Evolutionary conservation across 53 echinoderm and acorn worm species (phyloP), one percentile per base, ranked within the genome.

Genomic region (Antedon mediterranea): DNA sequence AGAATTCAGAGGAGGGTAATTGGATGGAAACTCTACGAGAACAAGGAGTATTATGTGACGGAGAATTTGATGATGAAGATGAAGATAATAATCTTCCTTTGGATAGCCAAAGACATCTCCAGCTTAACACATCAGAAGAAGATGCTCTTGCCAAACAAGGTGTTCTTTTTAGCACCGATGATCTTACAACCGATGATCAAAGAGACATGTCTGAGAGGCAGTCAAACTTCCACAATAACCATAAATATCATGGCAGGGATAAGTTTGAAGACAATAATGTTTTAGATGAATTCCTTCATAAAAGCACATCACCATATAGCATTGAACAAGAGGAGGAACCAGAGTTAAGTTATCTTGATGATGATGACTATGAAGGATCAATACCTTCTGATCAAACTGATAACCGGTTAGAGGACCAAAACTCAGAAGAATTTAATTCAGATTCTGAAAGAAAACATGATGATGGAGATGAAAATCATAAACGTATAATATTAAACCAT

Each of bases 11-110:
- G 3, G 34, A 34, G 4, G 34, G 34, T 23, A 31, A 33, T 33
- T 32, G 32, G 76, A 34, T 34, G 32, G 13, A 76, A 7, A 23
- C 32, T 33, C 28, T 76, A 2, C 32, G 76, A 76, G 76, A 33
- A 7, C 76, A 76, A 76, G 76, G 76, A 33, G 76, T 76, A 0
- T 23, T 76, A 34, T 76, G 34, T 33, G 76, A 76, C 20, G 76
- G 28, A 5, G 76, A 76, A 7, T 76, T 76, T 26, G 76, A 33
- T 11, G 75, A 74, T 74, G 30, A 30, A 30, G n/a, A n/a, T n/a
- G 76, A 76, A 23, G 76, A 76, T 33, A 34, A 76, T 28, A 34
- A 11, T 20, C 6, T 34, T 9, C 13, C 34, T 9, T 7, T 20
- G 8, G 34, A 34, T 32, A 34, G 29, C 28, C 33, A 33, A 31